Evolutionary conservation across 2,888 invertebrate genomes (phyloP), one percentile per base, ranked within the genome.

Genomic region (Galerucella calmariensis): DNA sequence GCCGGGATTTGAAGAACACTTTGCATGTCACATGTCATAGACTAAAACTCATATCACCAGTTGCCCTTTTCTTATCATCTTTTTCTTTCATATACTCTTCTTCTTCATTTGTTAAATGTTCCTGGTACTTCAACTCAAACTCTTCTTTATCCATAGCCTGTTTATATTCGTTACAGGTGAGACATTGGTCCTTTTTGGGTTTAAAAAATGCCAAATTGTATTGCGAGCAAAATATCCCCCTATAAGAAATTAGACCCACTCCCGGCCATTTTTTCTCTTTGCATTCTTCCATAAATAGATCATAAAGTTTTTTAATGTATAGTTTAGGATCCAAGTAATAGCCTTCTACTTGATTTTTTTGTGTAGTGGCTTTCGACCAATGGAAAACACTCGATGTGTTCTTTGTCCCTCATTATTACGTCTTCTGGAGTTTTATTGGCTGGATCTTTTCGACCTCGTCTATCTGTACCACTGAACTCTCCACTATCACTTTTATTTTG

Each of bases 381-480:
- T 27, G 75, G 75, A 67, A 75, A 75, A 56, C 67, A 68, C 27
- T 74, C 74, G 27, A 75, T 75, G 63, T 75, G 71, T 24, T 75
- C 53, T 67, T 75, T 71, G 2, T 68, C 75, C 62, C 62, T 62
- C 24, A 14, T 12, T 14, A 12, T 51, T 14, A 51, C 5, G 10
- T 51, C n/a, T n/a, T 51, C n/a, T 2, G n/a, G n/a, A 14, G 51
- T 51, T 51, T 51, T 51, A n/a, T 51, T 51, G 14, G 12, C 12
- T 5, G 51, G 51, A 41, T n/a, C 11, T 14, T 66, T 53, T 68
- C 20, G 51, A 24, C 68, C 73, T 62, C 65, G n/a, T 66, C 61
- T 56, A 41, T 73, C 73, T 69, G 5, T 65, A 12, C 56, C 62
- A 14, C 68, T 53, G 35, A 69, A 70, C 27, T 24, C 65, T 56